Base-by-base conservation (phyloP, 2,797 vertebrate genomes). In the Gorsachius magnificus region DNA sequence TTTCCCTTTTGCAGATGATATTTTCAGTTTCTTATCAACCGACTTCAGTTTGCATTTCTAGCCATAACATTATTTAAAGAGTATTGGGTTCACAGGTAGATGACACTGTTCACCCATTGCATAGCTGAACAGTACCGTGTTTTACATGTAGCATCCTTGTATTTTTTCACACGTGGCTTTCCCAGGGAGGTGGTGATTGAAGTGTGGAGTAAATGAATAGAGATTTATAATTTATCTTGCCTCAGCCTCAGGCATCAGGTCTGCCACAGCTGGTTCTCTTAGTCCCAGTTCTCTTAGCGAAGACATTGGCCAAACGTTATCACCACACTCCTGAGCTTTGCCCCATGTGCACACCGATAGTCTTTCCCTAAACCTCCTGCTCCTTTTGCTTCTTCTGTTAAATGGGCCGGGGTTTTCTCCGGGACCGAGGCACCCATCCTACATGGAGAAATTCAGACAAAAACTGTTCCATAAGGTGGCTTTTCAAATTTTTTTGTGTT, bases 191-290 rank as follows among this genome's bases (percentile, higher is more conserved):
- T n/a, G 14, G 33, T 5, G 0, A 18, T 46, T 35, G n/a, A 51
- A 33, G 24, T 41, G 28, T n/a, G 43, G 70, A 93, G 61, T 83
- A 77, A 86, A n/a, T 1, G 14, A 65, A 78, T 68, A 84, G 76
- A 84, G 66, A 90, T 89, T 96, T 54, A 84, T 51, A 41, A n/a
- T 66, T 93, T 92, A 72, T 93, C 89, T 87, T 69, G 33, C 16
- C 57, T 61, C 48, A 46, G 48, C 65, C n/a, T 25, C 53, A 81
- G n/a, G 22, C 61, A 86, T 81, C 70, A 53, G 50, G 46, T 71
- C 72, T 61, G 71, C 66, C 46, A 2, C 63, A 84, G 35, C 31
- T 58, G 66, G 1, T 58, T 82, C 58, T 70, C 56, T 35, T 20
- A 11, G 22, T 36, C 29, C 25, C 2, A 1, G 28, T 46, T 38